These are phyloP conservation scores for Protobothrops flavoviridis DNA, from an alignment of 2,113 vertebrate genomes.

Conservation along the genomic window DNA sequence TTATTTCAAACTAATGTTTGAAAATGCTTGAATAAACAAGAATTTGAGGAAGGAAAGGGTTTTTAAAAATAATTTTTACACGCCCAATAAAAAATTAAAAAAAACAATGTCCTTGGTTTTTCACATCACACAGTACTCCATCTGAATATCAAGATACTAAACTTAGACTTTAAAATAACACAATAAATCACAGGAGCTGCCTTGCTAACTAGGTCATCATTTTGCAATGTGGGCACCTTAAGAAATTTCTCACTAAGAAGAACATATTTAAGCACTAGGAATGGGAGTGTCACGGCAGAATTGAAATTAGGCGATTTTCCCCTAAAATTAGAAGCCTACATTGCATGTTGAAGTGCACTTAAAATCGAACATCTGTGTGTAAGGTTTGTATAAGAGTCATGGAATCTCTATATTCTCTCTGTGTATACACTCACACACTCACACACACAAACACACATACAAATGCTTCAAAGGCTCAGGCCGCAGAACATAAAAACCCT, in stretches of 20 bases:
- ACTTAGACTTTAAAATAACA: slow-evolving; percentile 1
- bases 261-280: slow-evolving; percentile 34
- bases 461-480: too few species aligned
- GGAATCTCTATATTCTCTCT: too few species aligned
- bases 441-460: too few species aligned
- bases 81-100: background rate
- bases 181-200: slow-evolving; percentile 21
- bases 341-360: background rate
- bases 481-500: background rate
- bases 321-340: background rate
- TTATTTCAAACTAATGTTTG: background rate
- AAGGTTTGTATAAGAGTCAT: background rate
- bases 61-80: background rate
- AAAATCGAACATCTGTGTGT: background rate
- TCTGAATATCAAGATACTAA: background rate
- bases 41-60: background rate
- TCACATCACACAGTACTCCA: background rate
- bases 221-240: slow-evolving; percentile 39
- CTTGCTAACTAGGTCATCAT: slow-evolving; percentile 27
- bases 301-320: accelerated
- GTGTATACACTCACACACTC: too few species aligned
- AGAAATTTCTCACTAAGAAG: slow-evolving; percentile 21
- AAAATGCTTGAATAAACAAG: background rate
- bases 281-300: background rate
- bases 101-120: background rate